These are phyloP conservation scores for Melopsittacus undulatus DNA, from an alignment of 2,797 vertebrate species.

Conservation along the genomic window DNA sequence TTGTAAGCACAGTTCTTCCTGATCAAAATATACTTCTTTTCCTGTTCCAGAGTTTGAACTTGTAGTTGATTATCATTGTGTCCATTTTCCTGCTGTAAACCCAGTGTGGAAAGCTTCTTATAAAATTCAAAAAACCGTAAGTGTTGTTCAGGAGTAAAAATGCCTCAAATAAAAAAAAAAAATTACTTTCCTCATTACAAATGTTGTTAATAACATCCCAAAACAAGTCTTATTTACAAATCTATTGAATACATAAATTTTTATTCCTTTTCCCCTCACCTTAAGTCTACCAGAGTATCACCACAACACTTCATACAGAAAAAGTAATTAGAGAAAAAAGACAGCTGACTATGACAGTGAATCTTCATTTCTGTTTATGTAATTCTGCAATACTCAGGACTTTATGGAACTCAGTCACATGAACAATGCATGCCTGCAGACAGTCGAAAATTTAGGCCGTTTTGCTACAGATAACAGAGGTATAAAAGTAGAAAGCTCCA, in stretches of 20 bases:
- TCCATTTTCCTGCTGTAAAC: conserved; percentile 88
- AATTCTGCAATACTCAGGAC: background rate
- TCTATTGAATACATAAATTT: background rate
- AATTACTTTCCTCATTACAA: conserved; percentile 27
- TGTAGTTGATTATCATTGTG: conserved; percentile 83
- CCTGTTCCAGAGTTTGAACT: conserved; percentile 83
- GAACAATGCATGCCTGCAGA: background rate
- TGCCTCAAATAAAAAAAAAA: conserved; percentile 76
- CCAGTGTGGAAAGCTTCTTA: conserved; percentile 87
- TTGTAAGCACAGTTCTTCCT: conserved; percentile 96
- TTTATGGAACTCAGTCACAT: background rate
- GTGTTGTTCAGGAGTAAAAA: conserved; percentile 91
- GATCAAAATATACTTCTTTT: conserved; percentile 86
- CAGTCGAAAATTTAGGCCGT: background rate
- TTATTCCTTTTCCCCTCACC: background rate
- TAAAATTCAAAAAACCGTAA: conserved; percentile 90
- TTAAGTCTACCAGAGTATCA: background rate
- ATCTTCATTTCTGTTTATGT: background rate
- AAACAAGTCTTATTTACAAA: background rate
- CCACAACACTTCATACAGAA: background rate
- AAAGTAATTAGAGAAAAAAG: background rate
- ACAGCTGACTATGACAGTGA: background rate
- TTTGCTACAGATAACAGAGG: background rate
- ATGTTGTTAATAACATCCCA: background rate
- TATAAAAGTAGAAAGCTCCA: background rate